These are phyloP conservation scores for Ophioderma brevispina DNA, from an alignment of 35 echinoderm and acorn worm species.

Conservation along the genomic window DNA sequence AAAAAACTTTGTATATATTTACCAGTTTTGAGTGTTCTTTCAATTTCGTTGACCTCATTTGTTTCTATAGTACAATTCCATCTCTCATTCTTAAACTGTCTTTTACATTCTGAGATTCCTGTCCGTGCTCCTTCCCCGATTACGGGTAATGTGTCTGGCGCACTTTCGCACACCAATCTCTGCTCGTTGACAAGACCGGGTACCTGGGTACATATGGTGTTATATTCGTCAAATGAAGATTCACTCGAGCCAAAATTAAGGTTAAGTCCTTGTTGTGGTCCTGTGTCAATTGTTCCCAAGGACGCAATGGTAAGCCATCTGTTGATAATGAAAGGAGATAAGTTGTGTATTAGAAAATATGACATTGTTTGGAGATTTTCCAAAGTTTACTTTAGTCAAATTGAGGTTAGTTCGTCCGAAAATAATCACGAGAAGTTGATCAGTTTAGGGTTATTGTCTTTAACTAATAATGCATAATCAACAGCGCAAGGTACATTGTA, in stretches of 20 bases:
- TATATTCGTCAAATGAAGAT: neutral
- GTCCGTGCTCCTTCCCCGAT: slow-evolving; percentile 72
- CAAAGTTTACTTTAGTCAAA: too few relatives aligned
- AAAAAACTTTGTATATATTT: too few relatives aligned
- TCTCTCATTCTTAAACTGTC: slow-evolving; percentile 68
- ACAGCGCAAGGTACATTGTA: too few relatives aligned
- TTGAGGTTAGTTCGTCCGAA: too few relatives aligned
- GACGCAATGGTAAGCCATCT: slow-evolving; percentile 40
- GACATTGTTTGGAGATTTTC: too few relatives aligned
- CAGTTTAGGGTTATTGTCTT: too few relatives aligned
- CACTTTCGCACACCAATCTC: slow-evolving; percentile 45
- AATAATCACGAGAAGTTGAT: too few relatives aligned
- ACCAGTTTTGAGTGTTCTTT: slow-evolving; percentile 58
- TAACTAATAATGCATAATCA: too few relatives aligned
- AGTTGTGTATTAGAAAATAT: neutral
- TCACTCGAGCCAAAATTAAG: neutral
- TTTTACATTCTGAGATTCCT: slow-evolving; percentile 73
- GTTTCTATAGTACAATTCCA: slow-evolving; percentile 74
- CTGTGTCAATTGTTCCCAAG: slow-evolving; percentile 7
- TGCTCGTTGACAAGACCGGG: slow-evolving; percentile 52
- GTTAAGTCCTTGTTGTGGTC: neutral
- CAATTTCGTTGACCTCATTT: slow-evolving; percentile 53
- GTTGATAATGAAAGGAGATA: neutral
- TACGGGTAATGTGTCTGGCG: slow-evolving; percentile 52
- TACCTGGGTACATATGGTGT: slow-evolving; percentile 23